Conservation (phyloP, 2,113 vertebrate species). For the Genyomyrus donnyi region DNA sequence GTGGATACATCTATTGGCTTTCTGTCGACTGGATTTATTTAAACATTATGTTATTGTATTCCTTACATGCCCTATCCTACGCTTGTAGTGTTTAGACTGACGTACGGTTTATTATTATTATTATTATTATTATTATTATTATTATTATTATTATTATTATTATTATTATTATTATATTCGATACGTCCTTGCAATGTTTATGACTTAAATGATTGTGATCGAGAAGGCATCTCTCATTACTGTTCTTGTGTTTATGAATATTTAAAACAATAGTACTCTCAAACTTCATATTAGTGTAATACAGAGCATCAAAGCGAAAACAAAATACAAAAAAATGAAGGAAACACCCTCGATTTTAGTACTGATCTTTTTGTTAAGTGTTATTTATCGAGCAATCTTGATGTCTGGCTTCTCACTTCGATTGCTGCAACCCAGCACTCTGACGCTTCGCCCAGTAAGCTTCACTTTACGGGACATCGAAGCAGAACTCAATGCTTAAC, state of each 20-base stretch:
- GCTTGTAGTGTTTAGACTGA: neutral
- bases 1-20: neutral
- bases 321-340: neutral
- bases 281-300: neutral
- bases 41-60: neutral
- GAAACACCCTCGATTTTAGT: neutral
- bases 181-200: neutral
- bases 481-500: neutral
- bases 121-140: neutral
- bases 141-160: neutral
- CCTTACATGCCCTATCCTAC: neutral
- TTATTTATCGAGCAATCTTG: neutral
- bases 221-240: neutral
- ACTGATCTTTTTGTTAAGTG: neutral
- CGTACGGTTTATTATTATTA: neutral
- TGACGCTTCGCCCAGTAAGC: neutral
- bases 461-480: neutral
- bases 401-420: neutral
- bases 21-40: neutral
- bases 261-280: neutral
- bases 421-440: neutral
- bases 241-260: neutral
- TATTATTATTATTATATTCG: neutral
- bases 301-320: neutral
- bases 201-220: neutral